Evolutionary conservation across 1,140 invertebrate species (phyloP), one percentile per base, ranked within the genome.

Genomic region (Telenomus remus): DNA sequence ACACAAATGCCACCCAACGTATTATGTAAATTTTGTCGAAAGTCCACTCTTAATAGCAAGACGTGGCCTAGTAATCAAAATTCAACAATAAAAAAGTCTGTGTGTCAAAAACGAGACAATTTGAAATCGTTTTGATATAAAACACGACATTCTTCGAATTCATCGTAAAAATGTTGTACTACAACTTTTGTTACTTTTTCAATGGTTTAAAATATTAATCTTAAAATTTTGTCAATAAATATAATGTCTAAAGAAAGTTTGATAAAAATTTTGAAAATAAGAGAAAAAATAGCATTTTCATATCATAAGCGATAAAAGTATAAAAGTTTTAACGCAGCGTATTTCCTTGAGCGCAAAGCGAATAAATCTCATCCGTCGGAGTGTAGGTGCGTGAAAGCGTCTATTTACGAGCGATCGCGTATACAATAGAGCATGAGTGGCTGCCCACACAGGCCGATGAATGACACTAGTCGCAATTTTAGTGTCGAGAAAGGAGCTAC

Each of bases 391-490:
- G 65, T 59, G 73, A 76, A 70, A 76, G 73, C 50, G 65, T 61
- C 73, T 76, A 76, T 76, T 71, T 71, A 76, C 73, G 73, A 71
- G 66, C 55, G 39, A 71, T 70, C 73, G 73, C 66, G 60, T 61
- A 65, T 37, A 76, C 65, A 76, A 76, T 65, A 44, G 65, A 75
- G 19, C 74, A 46, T 63, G 75, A 37, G 73, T 54, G 51, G 57
- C 77, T 77, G 70, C 80, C 75, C 79, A 81, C 79, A 81, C 81
- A 80, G 16, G 73, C 71, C 76, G 71, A 59, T 69, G 66, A 71
- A 75, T 73, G 78, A 80, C 79, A 79, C 81, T 80, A 78, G 77
- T 72, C 78, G 80, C 78, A 79, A 82, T 85, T 87, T 86, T 87
- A 85, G 83, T 78, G 82, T 78, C 79, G 78, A 70, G 61, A 81